Conservation (phyloP, 2,113 vertebrate genomes). For the Sapayoa aenigma region DNA sequence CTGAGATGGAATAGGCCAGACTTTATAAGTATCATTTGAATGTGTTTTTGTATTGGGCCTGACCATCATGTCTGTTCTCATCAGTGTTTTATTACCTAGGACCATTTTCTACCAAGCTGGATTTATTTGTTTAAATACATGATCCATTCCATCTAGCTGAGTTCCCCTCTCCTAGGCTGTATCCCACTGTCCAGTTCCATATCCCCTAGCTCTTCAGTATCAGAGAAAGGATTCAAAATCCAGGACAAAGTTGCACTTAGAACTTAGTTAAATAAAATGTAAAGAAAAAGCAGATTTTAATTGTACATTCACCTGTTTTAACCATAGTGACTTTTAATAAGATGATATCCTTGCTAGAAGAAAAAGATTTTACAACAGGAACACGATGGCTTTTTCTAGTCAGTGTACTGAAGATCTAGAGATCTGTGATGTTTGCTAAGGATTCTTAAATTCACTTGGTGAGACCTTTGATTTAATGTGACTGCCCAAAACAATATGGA, state of each 20-base stretch:
- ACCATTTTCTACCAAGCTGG: neutral
- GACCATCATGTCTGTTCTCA: neutral
- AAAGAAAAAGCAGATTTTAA: neutral
- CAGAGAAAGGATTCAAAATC: neutral
- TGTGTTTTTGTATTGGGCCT: neutral
- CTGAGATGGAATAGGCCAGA: neutral
- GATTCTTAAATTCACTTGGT: neutral
- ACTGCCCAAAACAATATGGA: neutral
- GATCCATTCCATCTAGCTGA: neutral
- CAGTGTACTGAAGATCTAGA: neutral
- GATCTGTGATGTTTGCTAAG: neutral
- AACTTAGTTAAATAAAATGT: neutral
- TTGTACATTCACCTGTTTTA: neutral
- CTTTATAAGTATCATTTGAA: neutral
- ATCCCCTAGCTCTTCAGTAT: neutral
- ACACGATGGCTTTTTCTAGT: neutral
- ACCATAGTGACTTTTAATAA: neutral
- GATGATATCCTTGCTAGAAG: neutral
- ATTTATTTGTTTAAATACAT: neutral
- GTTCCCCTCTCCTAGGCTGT: neutral
- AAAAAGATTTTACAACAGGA: neutral
- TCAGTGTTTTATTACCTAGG: neutral
- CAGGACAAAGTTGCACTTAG: neutral
- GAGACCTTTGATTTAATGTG: neutral
- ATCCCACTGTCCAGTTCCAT: neutral